Base-by-base conservation (phyloP, 1,140 invertebrate genomes). In the Penaeus indicus region DNA sequence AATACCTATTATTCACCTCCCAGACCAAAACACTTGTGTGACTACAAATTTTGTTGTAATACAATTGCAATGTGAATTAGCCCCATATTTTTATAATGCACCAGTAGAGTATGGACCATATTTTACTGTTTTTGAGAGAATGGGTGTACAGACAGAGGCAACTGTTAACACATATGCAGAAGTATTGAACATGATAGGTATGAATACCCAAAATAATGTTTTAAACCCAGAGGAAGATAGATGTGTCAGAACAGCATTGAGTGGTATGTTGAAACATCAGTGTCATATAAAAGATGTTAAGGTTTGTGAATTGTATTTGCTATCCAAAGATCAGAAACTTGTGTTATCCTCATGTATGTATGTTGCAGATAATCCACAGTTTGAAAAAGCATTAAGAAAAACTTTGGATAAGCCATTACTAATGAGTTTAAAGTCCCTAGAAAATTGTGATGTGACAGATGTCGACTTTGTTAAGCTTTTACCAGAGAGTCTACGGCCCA, bases 311-410 rank as follows among this genome's bases (percentile, higher is more conserved):
- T 32, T 88, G n/a, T 88, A 77, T 47, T 38, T 88, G 3, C 86
- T 79, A 27, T 42, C 86, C 21, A 42, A 13, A 32, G 62, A 79
- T 42, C 25, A 25, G 2, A 80, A 10, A 38, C 32, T 86, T 21
- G 25, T 3, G 19, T 32, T 27, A 1, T 86, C 85, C 16, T 80
- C 77, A 21, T 21, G 80, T 3, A 86, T 86, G 77, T 86, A 64
- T 67, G 77, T 86, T 62, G 77, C 60, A 86, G 85, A 86, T 21
- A 86, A 60, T 67, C 25, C 22, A 25, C 62, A 86, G 21, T 25
- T 80, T 22, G 32, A 80, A 38, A 16, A 22, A 19, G 62, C 22
- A 47, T n/a, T 63, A 27, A 1, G 54, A n/a, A n/a, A 3, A 63
- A 80, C 62, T 19, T 79, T 86, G 32, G 16, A 69, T 63, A 42